Evolutionary conservation across 2,113 vertebrate species (phyloP), one percentile per base, ranked within the genome.

Genomic region (Sclerurus mexicanus): DNA sequence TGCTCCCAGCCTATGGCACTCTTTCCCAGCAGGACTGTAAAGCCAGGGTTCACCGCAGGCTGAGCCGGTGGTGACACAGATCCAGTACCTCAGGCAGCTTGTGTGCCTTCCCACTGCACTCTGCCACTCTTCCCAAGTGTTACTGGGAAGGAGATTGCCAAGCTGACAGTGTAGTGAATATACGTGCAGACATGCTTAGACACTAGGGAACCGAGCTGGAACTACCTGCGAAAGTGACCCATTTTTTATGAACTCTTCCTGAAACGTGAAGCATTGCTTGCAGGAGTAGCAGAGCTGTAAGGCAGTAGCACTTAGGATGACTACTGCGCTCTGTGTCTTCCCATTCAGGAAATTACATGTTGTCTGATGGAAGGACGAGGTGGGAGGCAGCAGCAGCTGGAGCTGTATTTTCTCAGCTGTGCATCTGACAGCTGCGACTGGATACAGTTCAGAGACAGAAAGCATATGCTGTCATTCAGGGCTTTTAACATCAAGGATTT

Each of bases 311-410:
- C n/a, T 76, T 85, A 73, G 89, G 69, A 75, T 73, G 94, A 94
- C 93, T 87, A 4, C 75, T 52, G 91, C n/a, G 33, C 37, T 76
- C 68, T 44, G 76, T 78, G 85, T 56, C 93, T 93, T 91, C 78
- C n/a, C 87, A 53, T 93, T 85, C 82, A 85, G 95, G 74, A 96
- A 96, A 97, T 96, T 91, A 93, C 67, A 96, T 59, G 93, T 85
- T 97, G 96, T 94, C 95, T 83, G 91, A 79, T 55, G 78, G 75
- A 91, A 59, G 91, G 77, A 85, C 11, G 53, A 85, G 81, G 93
- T 83, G 82, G 95, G 94, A 96, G 93, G 94, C 67, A 14, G 94
- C 27, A 85, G 85, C 93, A 96, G 94, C 87, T 94, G 94, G 85
- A 83, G 90, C 78, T 88, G 77, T 83, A 71, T 91, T 94, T 96